phyloP scores from a whole-genome alignment of 1,140 invertebrate species.

The Luehdorfia chinensis region DNA sequence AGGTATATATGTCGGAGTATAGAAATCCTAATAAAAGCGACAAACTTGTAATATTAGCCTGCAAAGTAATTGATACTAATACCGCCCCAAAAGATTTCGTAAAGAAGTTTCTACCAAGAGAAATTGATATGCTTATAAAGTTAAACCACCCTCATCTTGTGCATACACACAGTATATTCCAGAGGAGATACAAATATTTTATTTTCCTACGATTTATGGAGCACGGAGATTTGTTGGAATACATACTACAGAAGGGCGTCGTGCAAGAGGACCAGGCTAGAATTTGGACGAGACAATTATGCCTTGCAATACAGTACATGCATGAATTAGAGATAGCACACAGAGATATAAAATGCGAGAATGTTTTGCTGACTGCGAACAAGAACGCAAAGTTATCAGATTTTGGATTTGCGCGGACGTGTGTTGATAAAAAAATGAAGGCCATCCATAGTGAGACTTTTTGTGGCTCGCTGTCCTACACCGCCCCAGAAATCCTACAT shows the following conservation, averaged over 20 bases:
- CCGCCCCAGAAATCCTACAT: conserved; percentile 83
- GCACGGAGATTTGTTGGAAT: conserved; percentile 82
- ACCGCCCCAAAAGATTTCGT: conserved; percentile 85
- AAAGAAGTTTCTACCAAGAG: conserved; percentile 85
- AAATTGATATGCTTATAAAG: conserved; percentile 84
- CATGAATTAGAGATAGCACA: conserved; percentile 86
- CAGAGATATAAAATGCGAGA: conserved; percentile 88
- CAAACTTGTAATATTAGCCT: conserved; percentile 72
- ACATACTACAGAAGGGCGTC: conserved; percentile 79
- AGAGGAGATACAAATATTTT: conserved; percentile 80
- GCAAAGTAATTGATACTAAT: conserved; percentile 85
- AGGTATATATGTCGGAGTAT: conserved; percentile 67
- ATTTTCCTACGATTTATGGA: conserved; percentile 85
- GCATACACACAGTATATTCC: conserved; percentile 84
- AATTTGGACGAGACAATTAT: conserved; percentile 83
- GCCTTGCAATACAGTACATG: conserved; percentile 82
- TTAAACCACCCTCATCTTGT: conserved; percentile 86
- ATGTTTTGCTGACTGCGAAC: conserved; percentile 83
- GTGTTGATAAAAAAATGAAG: conserved; percentile 75
- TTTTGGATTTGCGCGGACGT: conserved; percentile 85
- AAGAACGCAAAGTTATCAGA: conserved; percentile 87
- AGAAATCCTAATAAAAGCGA: conserved; percentile 60
- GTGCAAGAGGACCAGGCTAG: conserved; percentile 80
- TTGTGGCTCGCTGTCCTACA: conserved; percentile 85
- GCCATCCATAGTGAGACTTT: conserved; percentile 81